phyloP scores from a whole-genome alignment of 2,113 vertebrate genomes.

The Miniopterus natalensis region DNA sequence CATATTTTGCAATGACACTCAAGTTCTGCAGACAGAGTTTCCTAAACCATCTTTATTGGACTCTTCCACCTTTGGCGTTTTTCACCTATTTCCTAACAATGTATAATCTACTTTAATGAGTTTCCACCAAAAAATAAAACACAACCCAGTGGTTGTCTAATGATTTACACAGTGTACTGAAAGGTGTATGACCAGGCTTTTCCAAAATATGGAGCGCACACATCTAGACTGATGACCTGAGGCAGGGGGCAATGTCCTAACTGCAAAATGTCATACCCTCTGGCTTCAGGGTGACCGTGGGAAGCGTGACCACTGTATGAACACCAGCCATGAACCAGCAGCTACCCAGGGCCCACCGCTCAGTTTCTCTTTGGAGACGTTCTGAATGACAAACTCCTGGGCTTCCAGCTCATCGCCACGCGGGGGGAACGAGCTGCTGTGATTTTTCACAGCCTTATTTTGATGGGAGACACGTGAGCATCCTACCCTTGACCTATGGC shows the following conservation, averaged over 20 bases:
- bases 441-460: conserved; percentile 16
- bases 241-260: not conserved
- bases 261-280: not conserved
- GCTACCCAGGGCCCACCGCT: not conserved
- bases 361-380: conserved; percentile 21
- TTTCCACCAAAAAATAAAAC: not conserved
- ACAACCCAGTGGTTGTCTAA: not conserved
- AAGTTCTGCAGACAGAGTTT: not conserved
- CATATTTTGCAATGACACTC: not conserved
- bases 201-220: not conserved
- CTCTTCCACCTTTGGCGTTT: conserved; percentile 24
- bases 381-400: not conserved
- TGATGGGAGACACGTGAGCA: not conserved
- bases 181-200: not conserved
- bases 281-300: not conserved
- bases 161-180: not conserved
- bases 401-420: conserved; percentile 33
- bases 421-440: not conserved
- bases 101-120: conserved; percentile 9
- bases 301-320: not conserved
- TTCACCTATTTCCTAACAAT: conserved; percentile 23
- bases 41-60: conserved; percentile 25
- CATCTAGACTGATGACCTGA: not conserved
- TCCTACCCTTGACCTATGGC: conserved; percentile 13
- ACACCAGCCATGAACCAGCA: not conserved